Base-by-base conservation (phyloP, 2,113 vertebrate species). In the Peromyscus leucopus region DNA sequence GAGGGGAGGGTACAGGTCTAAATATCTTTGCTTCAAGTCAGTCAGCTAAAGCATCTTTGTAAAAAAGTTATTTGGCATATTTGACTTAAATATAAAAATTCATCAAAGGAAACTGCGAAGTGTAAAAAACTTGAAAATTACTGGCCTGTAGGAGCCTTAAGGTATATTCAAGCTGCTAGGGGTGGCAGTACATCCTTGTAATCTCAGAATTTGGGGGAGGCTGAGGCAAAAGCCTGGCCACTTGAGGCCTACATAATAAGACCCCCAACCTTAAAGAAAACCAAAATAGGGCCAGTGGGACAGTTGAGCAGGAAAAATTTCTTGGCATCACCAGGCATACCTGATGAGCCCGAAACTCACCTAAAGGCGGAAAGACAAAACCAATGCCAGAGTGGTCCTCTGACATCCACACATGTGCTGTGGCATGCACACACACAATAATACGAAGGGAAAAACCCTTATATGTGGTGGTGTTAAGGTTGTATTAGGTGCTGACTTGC, bases 21-120 rank as follows among this genome's bases (percentile, higher is more conserved):
- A 88, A 16, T 86, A 28, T 6, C 86, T 33, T 71, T 85, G 39
- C 88, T 97, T 83, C 90, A 84, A 74, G 94, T 67, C 78, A 67
- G 89, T 21, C 33, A 51, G 51, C 36, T 42, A 65, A 57, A 91
- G 3, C 57, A 87, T 55, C 67, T 76, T 96, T 61, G 93, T 19
- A 51, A 57, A 83, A 28, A 42, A 46, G 51, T 26, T 87, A 5
- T 61, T 91, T 97, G 39, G 55, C 72, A 6, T 69, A 31, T 96
- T 95, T 96, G 63, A 79, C 74, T 93, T 74, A 19, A 93, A 19
- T 80, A 16, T 92, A 93, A 63, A 42, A 95, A 94, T 97, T 89
- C 31, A 74, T 85, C 92, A 79, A 80, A 90, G 93, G 61, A 90
- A 89, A 36, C 85, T 28, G 39, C 48, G 0, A 28, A 78, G 16